These are phyloP conservation scores for Cyanoderma ruficeps DNA, from an alignment of 2,113 vertebrate species.

Conservation along the genomic window DNA sequence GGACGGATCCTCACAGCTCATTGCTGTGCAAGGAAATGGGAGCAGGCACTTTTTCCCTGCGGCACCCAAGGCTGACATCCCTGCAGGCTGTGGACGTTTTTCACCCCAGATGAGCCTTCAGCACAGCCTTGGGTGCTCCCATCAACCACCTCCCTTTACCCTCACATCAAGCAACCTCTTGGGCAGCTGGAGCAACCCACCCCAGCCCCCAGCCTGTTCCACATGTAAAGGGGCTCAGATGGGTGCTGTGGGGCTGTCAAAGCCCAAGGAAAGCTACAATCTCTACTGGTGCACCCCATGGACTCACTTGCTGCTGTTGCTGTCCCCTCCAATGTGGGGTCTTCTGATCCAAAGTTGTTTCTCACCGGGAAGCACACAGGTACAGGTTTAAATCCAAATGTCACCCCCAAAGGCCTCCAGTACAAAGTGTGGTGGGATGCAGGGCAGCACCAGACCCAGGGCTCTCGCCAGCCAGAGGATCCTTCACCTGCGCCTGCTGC, in stretches of 20 bases:
- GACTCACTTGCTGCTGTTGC: not conserved
- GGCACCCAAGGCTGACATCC: rapidly evolving
- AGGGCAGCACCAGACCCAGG: not conserved
- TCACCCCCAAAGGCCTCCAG: not conserved
- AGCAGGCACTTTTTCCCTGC: rapidly evolving
- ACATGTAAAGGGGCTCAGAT: not conserved
- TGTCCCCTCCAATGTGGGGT: not conserved
- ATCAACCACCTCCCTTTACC: rapidly evolving
- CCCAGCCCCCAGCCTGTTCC: not conserved
- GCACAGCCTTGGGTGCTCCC: not conserved
- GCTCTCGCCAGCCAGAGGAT: rapidly evolving
- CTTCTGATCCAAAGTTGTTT: not conserved
- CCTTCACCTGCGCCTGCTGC: not conserved
- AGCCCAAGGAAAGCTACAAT: not conserved
- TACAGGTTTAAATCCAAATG: rapidly evolving
- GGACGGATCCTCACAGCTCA: not conserved
- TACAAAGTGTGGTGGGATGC: rapidly evolving
- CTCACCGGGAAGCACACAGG: not conserved
- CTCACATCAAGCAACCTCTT: not conserved
- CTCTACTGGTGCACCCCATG: not conserved
- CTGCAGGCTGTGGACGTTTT: rapidly evolving
- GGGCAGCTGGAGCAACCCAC: not conserved
- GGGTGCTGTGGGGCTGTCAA: not conserved
- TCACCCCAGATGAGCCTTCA: not conserved
- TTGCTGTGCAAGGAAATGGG: not conserved